A percentile compares a stretch with the other conserved stretches of the same genome.
Evolutionary conservation across 2,888 invertebrate genomes (phyloP).

Genomic region (Pristionchus exspectatus): DNA sequence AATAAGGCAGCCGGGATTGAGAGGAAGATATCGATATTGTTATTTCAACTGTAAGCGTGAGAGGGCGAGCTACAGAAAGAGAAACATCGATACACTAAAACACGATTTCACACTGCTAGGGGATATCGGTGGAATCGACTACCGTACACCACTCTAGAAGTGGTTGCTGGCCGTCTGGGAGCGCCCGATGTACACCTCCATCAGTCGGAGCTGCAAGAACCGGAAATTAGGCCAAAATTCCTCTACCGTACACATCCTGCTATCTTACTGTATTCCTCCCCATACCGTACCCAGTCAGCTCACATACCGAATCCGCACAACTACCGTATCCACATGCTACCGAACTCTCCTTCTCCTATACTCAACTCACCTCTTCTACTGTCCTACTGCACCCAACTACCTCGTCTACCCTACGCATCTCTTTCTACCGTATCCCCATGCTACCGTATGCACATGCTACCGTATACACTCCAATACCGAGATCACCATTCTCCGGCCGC

Average conservation of each 20-base stretch:
- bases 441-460: too few species aligned
- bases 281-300: background rate
- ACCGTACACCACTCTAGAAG: conserved; percentile 54
- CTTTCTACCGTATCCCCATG: too few species aligned
- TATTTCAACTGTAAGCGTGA: conserved; percentile 41
- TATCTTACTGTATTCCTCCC: too few species aligned
- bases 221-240: too few species aligned
- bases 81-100: background rate
- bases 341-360: too few species aligned
- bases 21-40: conserved; percentile 1
- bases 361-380: too few species aligned
- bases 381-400: too few species aligned
- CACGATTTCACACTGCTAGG: background rate
- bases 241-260: too few species aligned
- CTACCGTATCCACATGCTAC: background rate
- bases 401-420: too few species aligned
- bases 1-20: conserved; percentile 40
- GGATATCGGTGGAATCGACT: too few species aligned
- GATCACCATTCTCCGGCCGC: too few species aligned
- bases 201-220: conserved; percentile 83
- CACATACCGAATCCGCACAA: too few species aligned
- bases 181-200: conserved; percentile 88
- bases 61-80: background rate
- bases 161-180: conserved; percentile 74
- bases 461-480: background rate